Evolutionary conservation across 1,140 invertebrate genomes (phyloP), one percentile per base, ranked within the genome.

Genomic region (Brachionus asplanchnoidis): DNA sequence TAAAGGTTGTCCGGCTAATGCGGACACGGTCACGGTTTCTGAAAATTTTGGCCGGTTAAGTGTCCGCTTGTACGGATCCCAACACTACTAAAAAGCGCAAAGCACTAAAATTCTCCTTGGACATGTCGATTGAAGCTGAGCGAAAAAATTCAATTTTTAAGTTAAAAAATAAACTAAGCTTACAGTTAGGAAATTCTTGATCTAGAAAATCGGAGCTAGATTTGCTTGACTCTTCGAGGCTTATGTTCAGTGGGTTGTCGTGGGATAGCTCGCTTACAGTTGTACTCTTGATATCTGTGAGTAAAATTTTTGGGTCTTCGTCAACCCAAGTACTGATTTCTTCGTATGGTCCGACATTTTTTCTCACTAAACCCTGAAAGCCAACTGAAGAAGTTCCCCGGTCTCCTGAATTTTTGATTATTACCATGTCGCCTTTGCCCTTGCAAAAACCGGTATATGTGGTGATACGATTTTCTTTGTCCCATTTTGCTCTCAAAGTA

Each of bases 391-490:
- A 97, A 14, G 94, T 94, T 17, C 97, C 97, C 87, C 93, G 91
- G 7, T 97, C 97, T 56, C 97, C 97, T 86, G 93, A 94, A 82
- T 91, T 91, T 0, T 97, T 99, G 1, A 93, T 94, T 0, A 99
- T 93, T 87, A 98, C 95, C 85, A 99, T 96, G 88, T 99, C 97
- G 0, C 97, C 97, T 86, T 94, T 93, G 5, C 95, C 95, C 90
- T 97, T 97, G 6, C 95, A 95, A 14, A 95, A 93, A 0, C 96
- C 96, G 36, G 96, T 96, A 85, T 97, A 92, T 0, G 96, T 96
- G 60, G 98, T 93, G 85, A 99, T 97, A 92, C 99, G 99, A 87
- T 96, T 99, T 17, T 93, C 92, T 1, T 95, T 97, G 88, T 97
- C 96, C 97, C 97, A 99, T 92, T 99, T 97, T 0, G 95, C 95